Percentiles rank a stretch among this genome's conserved stretches.
Conservation (phyloP, 2,888 invertebrate genomes). For the Apotomis turbidana region DNA sequence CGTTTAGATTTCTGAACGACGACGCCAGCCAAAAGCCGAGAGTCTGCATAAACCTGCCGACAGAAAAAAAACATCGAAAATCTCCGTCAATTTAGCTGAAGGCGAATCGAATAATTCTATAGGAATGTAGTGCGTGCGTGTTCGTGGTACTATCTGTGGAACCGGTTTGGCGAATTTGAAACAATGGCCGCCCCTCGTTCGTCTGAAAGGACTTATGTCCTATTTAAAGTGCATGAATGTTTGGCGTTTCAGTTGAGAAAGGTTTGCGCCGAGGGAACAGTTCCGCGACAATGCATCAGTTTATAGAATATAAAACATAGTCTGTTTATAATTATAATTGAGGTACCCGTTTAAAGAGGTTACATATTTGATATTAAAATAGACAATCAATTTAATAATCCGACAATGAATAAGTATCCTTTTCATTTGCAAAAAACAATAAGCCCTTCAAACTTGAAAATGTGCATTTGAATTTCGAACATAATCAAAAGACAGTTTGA, state of each 20-base stretch:
- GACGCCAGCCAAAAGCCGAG: not conserved
- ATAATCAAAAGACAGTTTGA: no score
- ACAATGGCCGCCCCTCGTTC: conserved; percentile 62
- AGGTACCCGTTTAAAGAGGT: not conserved
- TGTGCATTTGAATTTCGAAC: not conserved
- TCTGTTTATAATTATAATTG: not conserved
- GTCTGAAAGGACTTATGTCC: conserved; percentile 15
- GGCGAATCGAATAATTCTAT: conserved; percentile 34
- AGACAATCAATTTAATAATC: not conserved
- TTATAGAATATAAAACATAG: conserved; percentile 6
- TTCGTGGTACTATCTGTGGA: conserved; percentile 54
- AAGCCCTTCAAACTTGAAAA: not conserved
- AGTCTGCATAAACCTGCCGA: not conserved
- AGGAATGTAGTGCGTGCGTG: conserved; percentile 37
- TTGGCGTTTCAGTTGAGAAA: not conserved
- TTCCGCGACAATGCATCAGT: conserved; percentile 59
- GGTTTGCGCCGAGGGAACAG: conserved; percentile 45
- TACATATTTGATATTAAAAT: not conserved
- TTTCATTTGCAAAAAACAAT: not conserved
- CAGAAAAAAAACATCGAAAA: conserved; percentile 17
- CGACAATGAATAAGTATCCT: not conserved
- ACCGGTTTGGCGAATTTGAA: conserved; percentile 79
- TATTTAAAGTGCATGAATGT: not conserved
- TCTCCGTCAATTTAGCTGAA: conserved; percentile 31
- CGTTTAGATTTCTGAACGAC: not conserved